Percentiles rank a stretch among this genome's conserved stretches.
phyloP scores from a whole-genome alignment of 2,888 invertebrate genomes.

The Camptogramma bilineatum region DNA sequence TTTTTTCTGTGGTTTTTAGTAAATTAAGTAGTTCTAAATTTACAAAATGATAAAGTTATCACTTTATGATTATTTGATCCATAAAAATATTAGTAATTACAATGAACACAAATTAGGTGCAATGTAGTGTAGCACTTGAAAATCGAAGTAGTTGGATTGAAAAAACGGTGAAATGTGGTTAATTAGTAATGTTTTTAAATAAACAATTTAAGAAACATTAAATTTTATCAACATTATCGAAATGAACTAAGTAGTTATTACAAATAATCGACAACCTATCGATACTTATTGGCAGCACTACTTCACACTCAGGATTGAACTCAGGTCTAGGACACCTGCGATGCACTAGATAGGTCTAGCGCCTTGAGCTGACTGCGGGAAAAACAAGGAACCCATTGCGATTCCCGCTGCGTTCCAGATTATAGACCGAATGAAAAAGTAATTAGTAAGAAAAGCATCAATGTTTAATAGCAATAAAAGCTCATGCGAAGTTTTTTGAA shows the following conservation, averaged over 20 bases:
- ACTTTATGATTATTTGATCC: no score
- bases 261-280: background rate
- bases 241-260: background rate
- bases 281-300: background rate
- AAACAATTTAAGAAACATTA: no score
- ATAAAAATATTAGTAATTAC: no score
- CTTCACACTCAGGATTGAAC: slow-evolving; percentile 27
- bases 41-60: no score
- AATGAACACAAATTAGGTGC: no score
- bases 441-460: background rate
- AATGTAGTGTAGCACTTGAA: no score
- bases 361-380: slow-evolving; percentile 6
- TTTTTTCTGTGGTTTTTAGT: no score
- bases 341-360: slow-evolving; percentile 14
- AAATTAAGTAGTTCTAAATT: no score
- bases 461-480: background rate
- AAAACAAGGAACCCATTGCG: slow-evolving; percentile 11
- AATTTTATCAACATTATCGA: no score
- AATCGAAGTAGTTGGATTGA: no score
- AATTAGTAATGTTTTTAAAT: no score
- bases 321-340: slow-evolving; percentile 16
- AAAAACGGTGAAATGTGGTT: no score
- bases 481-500: background rate
- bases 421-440: background rate
- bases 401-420: background rate